A percentile compares a stretch with the other conserved stretches of the same genome.
phyloP scores from a whole-genome alignment of 2,888 invertebrate genomes.

The Hartigia nigra region DNA sequence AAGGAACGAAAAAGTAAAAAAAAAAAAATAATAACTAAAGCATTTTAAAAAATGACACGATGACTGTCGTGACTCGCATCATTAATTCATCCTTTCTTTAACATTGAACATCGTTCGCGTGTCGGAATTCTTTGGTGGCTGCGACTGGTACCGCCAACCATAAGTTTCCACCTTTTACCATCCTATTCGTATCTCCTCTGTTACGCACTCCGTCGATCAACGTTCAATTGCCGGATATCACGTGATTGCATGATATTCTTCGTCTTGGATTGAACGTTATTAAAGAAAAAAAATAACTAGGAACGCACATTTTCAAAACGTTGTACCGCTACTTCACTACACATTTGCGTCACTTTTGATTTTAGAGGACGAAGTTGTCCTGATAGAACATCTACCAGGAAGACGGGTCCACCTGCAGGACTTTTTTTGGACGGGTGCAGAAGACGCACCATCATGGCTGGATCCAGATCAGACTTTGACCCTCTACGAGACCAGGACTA shows the following conservation, averaged over 20 bases:
- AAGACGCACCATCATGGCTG: constrained; percentile 78
- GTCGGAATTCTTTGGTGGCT: constrained; percentile 2
- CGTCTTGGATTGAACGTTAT: background rate
- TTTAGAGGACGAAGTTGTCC: constrained; percentile 61
- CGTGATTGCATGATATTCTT: constrained; percentile 49
- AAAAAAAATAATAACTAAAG: background rate
- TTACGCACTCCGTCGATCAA: background rate
- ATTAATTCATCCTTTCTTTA: background rate
- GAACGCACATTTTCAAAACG: background rate
- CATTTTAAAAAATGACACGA: background rate
- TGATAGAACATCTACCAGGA: constrained; percentile 62
- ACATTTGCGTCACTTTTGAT: background rate
- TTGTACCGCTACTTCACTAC: background rate
- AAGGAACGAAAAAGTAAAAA: background rate
- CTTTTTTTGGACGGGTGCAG: constrained; percentile 91
- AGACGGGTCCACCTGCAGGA: constrained; percentile 75
- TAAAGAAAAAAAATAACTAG: background rate
- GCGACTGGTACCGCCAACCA: constrained; percentile 7
- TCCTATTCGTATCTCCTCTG: background rate
- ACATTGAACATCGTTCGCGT: background rate
- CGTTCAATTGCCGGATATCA: constrained; percentile 26
- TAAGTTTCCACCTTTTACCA: background rate
- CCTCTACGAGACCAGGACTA: constrained; percentile 57
- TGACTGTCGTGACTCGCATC: background rate
- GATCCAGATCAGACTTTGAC: constrained; percentile 66